Evolutionary conservation across 2,113 vertebrate species (phyloP).

Genomic region (Cygnus atratus): DNA sequence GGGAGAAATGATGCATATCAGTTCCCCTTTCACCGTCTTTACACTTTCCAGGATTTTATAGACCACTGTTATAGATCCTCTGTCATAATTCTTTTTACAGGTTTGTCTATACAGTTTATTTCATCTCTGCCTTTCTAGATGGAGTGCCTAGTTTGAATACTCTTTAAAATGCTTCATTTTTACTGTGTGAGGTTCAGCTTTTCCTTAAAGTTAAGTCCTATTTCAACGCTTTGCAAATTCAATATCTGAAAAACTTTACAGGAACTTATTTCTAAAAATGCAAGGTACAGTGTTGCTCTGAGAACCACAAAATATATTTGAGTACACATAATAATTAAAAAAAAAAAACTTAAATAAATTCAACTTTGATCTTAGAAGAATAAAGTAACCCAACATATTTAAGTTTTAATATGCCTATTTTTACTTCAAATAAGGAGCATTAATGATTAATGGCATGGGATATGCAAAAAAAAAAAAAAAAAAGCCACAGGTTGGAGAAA

Average conservation of each 20-base stretch:
- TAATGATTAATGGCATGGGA: conserved; percentile 64
- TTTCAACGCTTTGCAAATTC: not conserved
- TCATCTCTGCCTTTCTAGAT: not conserved
- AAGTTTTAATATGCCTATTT: conserved; percentile 59
- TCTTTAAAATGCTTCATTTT: not conserved
- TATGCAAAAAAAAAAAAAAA: conserved; percentile 32
- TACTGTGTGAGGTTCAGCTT: not conserved
- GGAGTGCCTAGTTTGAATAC: not conserved
- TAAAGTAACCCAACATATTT: conserved; percentile 59
- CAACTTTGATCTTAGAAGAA: conserved; percentile 27
- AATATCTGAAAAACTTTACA: not conserved
- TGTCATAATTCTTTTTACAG: not conserved
- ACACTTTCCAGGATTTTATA: not conserved
- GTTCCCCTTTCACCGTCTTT: not conserved
- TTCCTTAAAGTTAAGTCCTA: not conserved
- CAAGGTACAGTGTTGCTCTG: not conserved
- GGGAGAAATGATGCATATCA: not conserved
- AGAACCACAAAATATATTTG: not conserved
- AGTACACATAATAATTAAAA: not conserved
- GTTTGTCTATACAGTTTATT: not conserved
- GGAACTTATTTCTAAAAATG: not conserved
- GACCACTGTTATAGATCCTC: not conserved
- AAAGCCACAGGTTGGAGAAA: not conserved
- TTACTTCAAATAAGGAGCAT: conserved; percentile 74
- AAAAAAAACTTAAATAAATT: conserved; percentile 3